Evolutionary conservation across 2,113 vertebrate species (phyloP), one percentile per base, ranked within the genome.

Genomic region (Isichthys henryi): DNA sequence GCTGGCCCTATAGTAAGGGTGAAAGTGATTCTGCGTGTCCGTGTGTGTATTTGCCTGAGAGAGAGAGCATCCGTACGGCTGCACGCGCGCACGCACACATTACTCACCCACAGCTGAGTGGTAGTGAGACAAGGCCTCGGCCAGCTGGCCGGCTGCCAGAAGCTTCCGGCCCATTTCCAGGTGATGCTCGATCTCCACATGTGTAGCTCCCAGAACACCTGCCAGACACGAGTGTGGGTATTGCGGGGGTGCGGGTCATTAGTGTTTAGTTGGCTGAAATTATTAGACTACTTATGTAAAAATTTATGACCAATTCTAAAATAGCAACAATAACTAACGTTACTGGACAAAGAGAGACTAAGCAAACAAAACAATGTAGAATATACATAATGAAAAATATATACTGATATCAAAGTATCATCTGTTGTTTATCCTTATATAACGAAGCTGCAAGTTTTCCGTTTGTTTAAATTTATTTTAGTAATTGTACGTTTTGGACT

Each of bases 121-220:
- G 91, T 97, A 97, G 92, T 97, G 97, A 70, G 96, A 97, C 90
- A 97, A 66, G 0, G 96, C 96, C 88, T 97, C 97, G 0, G 97
- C 97, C 92, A 97, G 93, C 89, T 97, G 97, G 89, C 97, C 97
- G 0, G 97, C 96, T 6, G 97, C 96, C 92, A 97, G 62, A 17
- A 97, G 95, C 90, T 97, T 97, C 88, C 96, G 95, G 45, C 97
- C 97, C 96, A 97, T 97, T 92, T 97, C 97, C 93, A 97, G 93
- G 92, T 97, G 97, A 90, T 96, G 96, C 91, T 97, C 97, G 0
- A 97, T 96, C 93, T 97, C 97, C 0, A 95, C 95, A 43, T 95
- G 96, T 17, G 95, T 96, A 0, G 95, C 95, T 35, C 96, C 97
- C 74, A 97, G 91, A 85, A 96, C 93, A 82, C 96, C 97, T 97